Base-by-base conservation (phyloP, 1,140 invertebrate genomes). In the Cotesia vestalis region DNA sequence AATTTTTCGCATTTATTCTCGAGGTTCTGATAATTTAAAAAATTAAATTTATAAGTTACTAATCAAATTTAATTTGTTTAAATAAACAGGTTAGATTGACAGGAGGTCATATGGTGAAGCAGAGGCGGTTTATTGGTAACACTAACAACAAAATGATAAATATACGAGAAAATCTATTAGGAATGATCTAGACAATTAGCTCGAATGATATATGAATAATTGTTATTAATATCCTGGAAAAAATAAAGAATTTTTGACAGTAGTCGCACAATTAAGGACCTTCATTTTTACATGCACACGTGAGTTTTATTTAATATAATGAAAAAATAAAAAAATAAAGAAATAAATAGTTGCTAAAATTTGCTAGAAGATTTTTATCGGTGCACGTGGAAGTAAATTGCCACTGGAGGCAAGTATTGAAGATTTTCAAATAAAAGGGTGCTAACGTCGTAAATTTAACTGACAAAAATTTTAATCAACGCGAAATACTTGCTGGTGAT, bases 81-180 rank as follows among this genome's bases (percentile, higher is more conserved):
- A 36, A 57, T 52, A 63, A 69, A 2, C 75, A 84, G 83, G 76
- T 81, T 82, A 80, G 80, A 74, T 83, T 78, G 77, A 74, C 77
- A 73, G 74, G 75, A 34, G 81, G 82, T 63, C 82, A 82, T 74
- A 83, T 83, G 81, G 79, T 84, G 78, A 85, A 85, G 78, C 83
- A 83, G 78, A 82, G 82, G 76, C 74, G 82, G 69, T 84, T 85
- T 70, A 85, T 84, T 71, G 83, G 81, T 3, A 85, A 85, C 60
- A 84, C 83, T 46, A 83, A 84, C 20, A 84, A 83, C 76, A 82
- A 84, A 75, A 84, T 84, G 83, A 84, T 84, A 76, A 84, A 84
- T 78, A 84, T 84, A 81, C 77, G 82, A 74, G 75, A 83, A 83
- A 71, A 76, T 68, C 79, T 79, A 73, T 78, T 81, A 73, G 66